These are phyloP conservation scores for Ptychodera flava DNA, from an alignment of 35 echinoderm and acorn worm genomes.

Conservation along the genomic window DNA sequence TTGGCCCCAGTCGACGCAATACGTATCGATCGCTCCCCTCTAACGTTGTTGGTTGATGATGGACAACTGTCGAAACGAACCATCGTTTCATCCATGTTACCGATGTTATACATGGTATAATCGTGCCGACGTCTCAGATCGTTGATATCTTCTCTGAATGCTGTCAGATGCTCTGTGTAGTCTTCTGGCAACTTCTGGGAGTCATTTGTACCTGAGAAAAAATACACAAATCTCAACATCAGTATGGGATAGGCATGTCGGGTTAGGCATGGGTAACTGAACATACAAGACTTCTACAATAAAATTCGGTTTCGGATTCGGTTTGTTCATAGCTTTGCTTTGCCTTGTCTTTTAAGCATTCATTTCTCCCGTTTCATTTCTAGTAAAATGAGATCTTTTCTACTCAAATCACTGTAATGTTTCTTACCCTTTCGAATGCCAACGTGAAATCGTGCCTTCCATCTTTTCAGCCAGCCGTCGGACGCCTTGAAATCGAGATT, in stretches of 20 bases:
- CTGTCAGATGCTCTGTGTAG: background rate
- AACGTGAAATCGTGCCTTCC: background rate
- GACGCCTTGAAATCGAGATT: constrained; percentile 16
- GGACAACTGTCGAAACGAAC: constrained; percentile 7
- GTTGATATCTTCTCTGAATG: constrained; percentile 1
- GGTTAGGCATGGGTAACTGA: too few relatives aligned
- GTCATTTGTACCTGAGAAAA: constrained; percentile 3
- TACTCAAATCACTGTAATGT: too few relatives aligned
- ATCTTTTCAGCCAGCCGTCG: background rate
- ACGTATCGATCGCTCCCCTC: constrained; percentile 6
- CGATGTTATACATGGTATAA: background rate
- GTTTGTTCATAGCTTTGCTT: too few relatives aligned
- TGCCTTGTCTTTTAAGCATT: too few relatives aligned
- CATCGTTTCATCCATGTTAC: constrained; percentile 30
- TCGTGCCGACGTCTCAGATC: background rate
- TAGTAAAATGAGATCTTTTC: too few relatives aligned
- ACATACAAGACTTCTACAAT: too few relatives aligned
- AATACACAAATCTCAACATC: too few relatives aligned
- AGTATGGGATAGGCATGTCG: too few relatives aligned
- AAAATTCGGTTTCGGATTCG: too few relatives aligned
- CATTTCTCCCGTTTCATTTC: too few relatives aligned
- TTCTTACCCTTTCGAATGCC: background rate
- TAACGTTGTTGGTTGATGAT: constrained; percentile 9
- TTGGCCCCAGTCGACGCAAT: constrained; percentile 7
- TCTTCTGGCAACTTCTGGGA: background rate